These are phyloP conservation scores for Achroia grisella DNA, from an alignment of 1,140 invertebrate species.

Conservation along the genomic window DNA sequence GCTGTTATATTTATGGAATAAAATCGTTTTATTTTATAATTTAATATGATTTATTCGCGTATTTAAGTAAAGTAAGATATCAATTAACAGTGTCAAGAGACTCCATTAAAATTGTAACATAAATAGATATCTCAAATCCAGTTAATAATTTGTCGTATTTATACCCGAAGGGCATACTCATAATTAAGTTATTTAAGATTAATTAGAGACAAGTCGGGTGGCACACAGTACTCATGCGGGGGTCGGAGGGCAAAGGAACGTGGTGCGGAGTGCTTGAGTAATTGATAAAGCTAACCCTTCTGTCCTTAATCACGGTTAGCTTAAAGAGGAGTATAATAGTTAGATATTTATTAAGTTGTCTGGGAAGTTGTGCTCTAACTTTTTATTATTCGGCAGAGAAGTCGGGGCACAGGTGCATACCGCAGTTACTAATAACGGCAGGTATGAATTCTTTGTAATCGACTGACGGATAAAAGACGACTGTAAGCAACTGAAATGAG, in stretches of 20 bases:
- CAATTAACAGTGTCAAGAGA: not conserved
- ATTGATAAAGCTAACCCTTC: conserved; percentile 46
- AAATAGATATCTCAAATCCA: not conserved
- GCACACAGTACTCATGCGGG: conserved; percentile 2
- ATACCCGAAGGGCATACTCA: conserved; percentile 26
- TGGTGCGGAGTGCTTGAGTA: conserved; percentile 36
- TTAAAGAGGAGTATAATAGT: conserved; percentile 28
- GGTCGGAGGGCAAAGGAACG: conserved; percentile 11
- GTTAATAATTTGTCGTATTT: conserved; percentile 20
- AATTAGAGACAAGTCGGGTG: conserved; percentile 33
- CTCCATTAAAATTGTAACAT: not conserved
- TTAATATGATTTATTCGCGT: no score
- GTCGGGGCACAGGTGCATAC: no score
- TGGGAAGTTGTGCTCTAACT: conserved; percentile 14
- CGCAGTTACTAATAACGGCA: no score
- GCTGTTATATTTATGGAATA: conserved; percentile 10
- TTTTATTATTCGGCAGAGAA: not conserved
- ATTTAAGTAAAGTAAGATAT: not conserved
- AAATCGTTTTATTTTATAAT: no score
- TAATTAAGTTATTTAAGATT: conserved; percentile 57
- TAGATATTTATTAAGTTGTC: conserved; percentile 33
- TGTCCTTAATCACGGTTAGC: conserved; percentile 33
- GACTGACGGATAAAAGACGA: no score
- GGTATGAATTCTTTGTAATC: no score
- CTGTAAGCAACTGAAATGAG: no score